Conservation (phyloP, 1,140 invertebrate species). For the Cyclina sinensis region DNA sequence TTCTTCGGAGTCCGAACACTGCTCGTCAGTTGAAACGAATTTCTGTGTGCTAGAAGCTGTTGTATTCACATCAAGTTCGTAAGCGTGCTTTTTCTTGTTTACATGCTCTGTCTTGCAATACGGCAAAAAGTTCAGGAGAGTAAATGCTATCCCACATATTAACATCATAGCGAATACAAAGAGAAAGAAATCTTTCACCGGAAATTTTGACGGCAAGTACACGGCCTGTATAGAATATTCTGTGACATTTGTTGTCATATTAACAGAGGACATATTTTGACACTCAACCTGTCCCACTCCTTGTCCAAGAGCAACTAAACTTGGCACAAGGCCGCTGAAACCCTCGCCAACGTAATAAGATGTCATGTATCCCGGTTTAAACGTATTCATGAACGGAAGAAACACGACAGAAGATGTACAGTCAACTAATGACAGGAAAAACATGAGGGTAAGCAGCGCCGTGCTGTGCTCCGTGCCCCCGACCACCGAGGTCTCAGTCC, state of each 20-base stretch:
- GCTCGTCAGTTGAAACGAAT: neutral
- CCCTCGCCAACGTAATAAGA: constrained; percentile 92
- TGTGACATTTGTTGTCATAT: constrained; percentile 66
- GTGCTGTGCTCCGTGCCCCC: constrained; percentile 90
- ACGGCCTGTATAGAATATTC: constrained; percentile 76
- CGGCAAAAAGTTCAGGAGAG: constrained; percentile 86
- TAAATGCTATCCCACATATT: constrained; percentile 87
- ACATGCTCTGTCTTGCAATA: constrained; percentile 81
- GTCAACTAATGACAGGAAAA: constrained; percentile 94
- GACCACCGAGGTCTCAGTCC: constrained; percentile 90
- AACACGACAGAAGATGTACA: constrained; percentile 97
- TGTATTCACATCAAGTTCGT: neutral
- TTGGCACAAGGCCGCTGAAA: constrained; percentile 95
- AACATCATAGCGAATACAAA: constrained; percentile 89
- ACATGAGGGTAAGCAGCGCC: constrained; percentile 92
- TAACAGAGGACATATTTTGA: constrained; percentile 76
- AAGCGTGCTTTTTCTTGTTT: neutral
- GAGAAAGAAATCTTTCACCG: constrained; percentile 90
- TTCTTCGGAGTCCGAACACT: constrained; percentile 19
- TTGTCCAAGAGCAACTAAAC: constrained; percentile 93
- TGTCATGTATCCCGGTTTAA: constrained; percentile 90
- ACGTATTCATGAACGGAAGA: constrained; percentile 95
- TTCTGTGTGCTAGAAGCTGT: neutral
- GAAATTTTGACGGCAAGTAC: constrained; percentile 82
- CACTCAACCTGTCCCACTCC: constrained; percentile 90